phyloP scores from a whole-genome alignment of 2,797 vertebrate genomes.

The Rhinoraja longicauda region DNA sequence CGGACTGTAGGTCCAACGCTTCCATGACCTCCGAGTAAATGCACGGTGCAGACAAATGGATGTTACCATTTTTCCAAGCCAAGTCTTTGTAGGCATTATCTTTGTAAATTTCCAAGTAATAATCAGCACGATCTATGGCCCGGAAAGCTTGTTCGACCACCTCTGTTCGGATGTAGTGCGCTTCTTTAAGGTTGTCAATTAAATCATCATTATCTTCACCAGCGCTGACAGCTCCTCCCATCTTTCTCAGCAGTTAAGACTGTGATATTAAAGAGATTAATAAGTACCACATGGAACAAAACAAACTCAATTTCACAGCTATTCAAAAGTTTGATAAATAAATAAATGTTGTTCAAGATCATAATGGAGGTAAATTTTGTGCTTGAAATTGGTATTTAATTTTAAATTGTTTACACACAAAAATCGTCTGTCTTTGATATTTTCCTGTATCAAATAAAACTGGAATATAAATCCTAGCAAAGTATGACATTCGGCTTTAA shows the following conservation, averaged over 20 bases:
- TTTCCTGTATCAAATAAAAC: background rate
- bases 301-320: background rate
- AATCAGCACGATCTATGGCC: conserved; percentile 87
- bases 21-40: conserved; percentile 99
- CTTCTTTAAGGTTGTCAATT: conserved; percentile 93
- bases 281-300: background rate
- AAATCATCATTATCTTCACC: conserved; percentile 94
- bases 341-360: background rate
- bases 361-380: background rate
- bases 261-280: background rate
- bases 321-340: background rate
- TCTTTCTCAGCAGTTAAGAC: conserved; percentile 52
- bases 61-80: conserved; percentile 93
- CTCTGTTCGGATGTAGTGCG: conserved; percentile 86
- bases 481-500: background rate
- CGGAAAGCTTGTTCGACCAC: conserved; percentile 87
- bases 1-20: conserved; percentile 85
- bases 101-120: conserved; percentile 89
- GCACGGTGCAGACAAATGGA: conserved; percentile 90
- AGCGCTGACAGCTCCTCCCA: conserved; percentile 93
- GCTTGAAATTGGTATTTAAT: background rate
- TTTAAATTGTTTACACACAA: no score
- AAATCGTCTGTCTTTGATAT: background rate
- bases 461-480: background rate
- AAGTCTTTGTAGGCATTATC: conserved; percentile 93